Evolutionary conservation across 2,113 vertebrate genomes (phyloP).

Genomic region (Oxyura jamaicensis): DNA sequence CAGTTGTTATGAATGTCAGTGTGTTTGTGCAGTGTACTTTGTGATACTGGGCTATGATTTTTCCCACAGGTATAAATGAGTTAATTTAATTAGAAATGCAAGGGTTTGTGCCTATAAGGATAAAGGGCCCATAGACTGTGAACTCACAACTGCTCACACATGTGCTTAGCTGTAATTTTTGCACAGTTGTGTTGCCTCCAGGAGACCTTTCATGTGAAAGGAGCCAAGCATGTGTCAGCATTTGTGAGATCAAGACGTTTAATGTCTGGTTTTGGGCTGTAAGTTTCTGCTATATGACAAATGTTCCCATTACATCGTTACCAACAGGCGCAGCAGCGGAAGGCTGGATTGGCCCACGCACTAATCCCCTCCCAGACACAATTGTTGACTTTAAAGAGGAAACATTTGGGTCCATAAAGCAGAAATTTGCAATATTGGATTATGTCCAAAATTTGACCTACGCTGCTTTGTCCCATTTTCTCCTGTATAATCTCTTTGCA

Average conservation of each 20-base stretch:
- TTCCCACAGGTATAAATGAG: slow-evolving; percentile 49
- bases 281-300: neutral
- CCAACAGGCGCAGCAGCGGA: neutral
- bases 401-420: neutral
- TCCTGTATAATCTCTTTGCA: slow-evolving; percentile 22
- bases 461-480: neutral
- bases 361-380: neutral
- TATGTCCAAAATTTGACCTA: neutral
- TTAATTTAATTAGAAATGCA: slow-evolving; percentile 14
- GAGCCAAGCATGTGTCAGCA: accelerated
- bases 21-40: neutral
- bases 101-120: neutral
- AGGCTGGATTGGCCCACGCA: neutral
- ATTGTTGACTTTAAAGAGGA: neutral
- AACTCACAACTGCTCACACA: neutral
- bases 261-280: neutral
- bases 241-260: neutral
- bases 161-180: neutral
- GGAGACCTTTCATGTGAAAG: neutral
- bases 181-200: neutral
- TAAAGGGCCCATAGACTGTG: accelerated
- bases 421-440: neutral
- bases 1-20: slow-evolving; percentile 37
- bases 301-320: neutral
- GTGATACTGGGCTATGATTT: neutral